Evolutionary conservation across 1,140 invertebrate genomes (phyloP).

Genomic region (Eubasilissa regina): DNA sequence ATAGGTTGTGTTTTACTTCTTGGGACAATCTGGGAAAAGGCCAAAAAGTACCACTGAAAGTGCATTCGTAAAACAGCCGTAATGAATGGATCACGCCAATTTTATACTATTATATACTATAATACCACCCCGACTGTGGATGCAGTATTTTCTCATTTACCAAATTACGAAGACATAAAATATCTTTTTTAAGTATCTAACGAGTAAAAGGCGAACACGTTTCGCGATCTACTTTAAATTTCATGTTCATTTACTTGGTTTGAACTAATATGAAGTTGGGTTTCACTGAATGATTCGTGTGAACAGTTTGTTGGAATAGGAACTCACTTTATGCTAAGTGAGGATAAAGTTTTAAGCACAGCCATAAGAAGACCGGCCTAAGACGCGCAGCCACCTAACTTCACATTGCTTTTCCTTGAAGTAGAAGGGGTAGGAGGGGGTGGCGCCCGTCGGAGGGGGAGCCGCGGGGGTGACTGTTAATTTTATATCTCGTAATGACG

Average conservation of each 20-base stretch:
- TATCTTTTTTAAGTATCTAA: too few relatives aligned
- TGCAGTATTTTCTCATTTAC: too few relatives aligned
- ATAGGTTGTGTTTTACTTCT: too few relatives aligned
- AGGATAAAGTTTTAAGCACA: slow-evolving; percentile 57
- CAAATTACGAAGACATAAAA: too few relatives aligned
- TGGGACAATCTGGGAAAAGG: too few relatives aligned
- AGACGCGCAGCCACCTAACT: slow-evolving; percentile 13
- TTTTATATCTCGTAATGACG: slow-evolving; percentile 56
- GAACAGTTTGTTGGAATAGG: slow-evolving; percentile 27
- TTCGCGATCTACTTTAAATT: background rate
- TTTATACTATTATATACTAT: too few relatives aligned
- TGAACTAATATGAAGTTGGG: slow-evolving; percentile 29
- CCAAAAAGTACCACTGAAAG: too few relatives aligned
- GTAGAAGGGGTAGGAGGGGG: background rate
- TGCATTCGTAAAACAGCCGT: too few relatives aligned
- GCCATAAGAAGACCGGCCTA: slow-evolving; percentile 37
- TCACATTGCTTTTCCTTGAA: background rate
- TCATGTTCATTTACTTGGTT: slow-evolving; percentile 17
- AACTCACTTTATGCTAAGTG: slow-evolving; percentile 36
- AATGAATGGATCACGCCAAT: too few relatives aligned
- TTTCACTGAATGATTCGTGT: slow-evolving; percentile 35
- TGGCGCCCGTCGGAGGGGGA: background rate
- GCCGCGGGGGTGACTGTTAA: slow-evolving; percentile 43
- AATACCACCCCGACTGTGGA: too few relatives aligned
- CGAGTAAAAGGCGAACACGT: too few relatives aligned